These are phyloP conservation scores for Odobenus rosmarus DNA, from an alignment of 2,113 vertebrate species.

Conservation along the genomic window DNA sequence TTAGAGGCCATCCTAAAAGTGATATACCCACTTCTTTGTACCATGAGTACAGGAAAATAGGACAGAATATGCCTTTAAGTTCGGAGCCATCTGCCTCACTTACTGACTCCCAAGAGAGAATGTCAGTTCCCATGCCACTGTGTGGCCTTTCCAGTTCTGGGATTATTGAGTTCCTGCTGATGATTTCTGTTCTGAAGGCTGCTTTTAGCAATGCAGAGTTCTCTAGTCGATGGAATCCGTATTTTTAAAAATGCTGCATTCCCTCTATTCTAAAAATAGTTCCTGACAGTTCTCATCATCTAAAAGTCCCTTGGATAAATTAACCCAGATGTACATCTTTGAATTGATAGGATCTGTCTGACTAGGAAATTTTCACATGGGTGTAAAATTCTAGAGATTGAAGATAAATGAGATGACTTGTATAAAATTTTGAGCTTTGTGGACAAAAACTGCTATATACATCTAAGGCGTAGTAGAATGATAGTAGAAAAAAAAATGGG, in stretches of 20 bases:
- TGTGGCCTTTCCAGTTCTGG: slow-evolving; percentile 40
- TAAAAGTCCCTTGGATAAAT: slow-evolving; percentile 42
- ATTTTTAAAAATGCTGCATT: slow-evolving; percentile 72
- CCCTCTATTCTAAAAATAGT: slow-evolving; percentile 66
- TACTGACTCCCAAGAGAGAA: not conserved
- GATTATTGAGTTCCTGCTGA: slow-evolving; percentile 37
- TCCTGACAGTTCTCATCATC: not conserved
- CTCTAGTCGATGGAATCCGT: slow-evolving; percentile 17
- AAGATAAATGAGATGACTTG: slow-evolving; percentile 16
- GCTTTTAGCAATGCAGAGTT: slow-evolving; percentile 31
- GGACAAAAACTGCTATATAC: not conserved
- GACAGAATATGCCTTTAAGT: slow-evolving; percentile 45
- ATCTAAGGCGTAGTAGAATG: not conserved
- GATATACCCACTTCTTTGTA: not conserved
- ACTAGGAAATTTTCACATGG: slow-evolving; percentile 5
- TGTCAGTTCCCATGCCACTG: not conserved
- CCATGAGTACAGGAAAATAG: not conserved
- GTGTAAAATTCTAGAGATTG: not conserved
- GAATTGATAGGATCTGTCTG: not conserved
- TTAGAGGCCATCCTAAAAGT: not conserved
- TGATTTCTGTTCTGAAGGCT: slow-evolving; percentile 42
- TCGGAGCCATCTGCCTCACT: not conserved
- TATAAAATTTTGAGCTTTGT: slow-evolving; percentile 40
- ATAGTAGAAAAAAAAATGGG: not conserved
- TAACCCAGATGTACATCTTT: not conserved